Percentiles rank a stretch among this genome's conserved stretches.
Evolutionary conservation across 92 coral and sea anemone species (phyloP).

Genomic region (Zoanthus sansibaricus): DNA sequence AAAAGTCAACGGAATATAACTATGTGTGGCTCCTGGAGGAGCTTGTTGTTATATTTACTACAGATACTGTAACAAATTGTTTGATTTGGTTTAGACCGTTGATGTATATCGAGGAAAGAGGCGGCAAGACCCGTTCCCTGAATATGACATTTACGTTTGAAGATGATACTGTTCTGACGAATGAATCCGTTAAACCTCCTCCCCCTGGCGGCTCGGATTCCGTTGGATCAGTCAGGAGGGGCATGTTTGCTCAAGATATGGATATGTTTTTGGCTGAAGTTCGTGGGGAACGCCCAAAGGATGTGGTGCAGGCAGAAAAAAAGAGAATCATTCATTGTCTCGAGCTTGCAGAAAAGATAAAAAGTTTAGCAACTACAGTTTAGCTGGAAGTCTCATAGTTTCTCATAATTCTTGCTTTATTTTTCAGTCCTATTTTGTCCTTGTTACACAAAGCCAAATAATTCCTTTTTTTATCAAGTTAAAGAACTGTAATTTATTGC

Average conservation of each 20-base stretch:
- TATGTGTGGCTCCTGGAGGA: too few relatives aligned
- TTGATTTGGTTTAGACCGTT: conserved; percentile 42
- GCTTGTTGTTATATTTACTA: not conserved
- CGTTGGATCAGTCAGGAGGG: conserved; percentile 51
- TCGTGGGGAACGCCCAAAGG: conserved; percentile 68
- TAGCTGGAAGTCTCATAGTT: not conserved
- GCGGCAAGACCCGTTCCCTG: conserved; percentile 50
- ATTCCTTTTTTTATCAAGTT: too few relatives aligned
- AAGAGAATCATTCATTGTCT: conserved; percentile 69
- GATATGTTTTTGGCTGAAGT: conserved; percentile 67
- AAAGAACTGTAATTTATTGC: too few relatives aligned
- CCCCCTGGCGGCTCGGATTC: conserved; percentile 29
- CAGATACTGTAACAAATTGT: not conserved
- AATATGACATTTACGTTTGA: conserved; percentile 71
- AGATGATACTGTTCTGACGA: conserved; percentile 69
- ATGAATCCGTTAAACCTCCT: conserved; percentile 38
- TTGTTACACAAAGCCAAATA: too few relatives aligned
- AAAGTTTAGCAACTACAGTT: conserved; percentile 53
- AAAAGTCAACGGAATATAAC: not conserved
- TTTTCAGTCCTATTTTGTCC: too few relatives aligned
- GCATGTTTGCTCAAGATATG: conserved; percentile 78
- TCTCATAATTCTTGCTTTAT: not conserved
- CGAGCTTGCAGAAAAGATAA: conserved; percentile 76
- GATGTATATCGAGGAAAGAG: conserved; percentile 59
- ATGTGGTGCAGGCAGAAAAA: conserved; percentile 69